phyloP scores from a whole-genome alignment of 2,797 vertebrate species.

The Apogon talboti region DNA sequence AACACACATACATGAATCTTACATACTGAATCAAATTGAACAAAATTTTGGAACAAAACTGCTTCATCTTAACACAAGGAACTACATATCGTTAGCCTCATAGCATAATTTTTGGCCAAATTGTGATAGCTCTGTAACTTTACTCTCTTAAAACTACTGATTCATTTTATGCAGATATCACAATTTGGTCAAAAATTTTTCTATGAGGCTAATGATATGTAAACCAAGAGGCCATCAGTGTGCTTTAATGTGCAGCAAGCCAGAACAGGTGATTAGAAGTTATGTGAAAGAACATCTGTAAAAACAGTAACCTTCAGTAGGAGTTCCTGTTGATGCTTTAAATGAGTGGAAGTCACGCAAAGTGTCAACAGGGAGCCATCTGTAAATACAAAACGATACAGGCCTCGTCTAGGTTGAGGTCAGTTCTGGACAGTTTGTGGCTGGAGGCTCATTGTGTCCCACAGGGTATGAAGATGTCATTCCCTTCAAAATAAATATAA shows the following conservation, averaged over 20 bases:
- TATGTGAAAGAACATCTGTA: neutral
- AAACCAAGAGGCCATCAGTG: neutral
- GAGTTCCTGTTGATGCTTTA: conserved; percentile 28
- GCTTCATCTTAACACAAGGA: neutral
- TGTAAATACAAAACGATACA: conserved; percentile 13
- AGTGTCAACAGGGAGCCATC: conserved; percentile 17
- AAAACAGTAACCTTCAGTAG: neutral
- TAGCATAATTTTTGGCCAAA: too few species aligned
- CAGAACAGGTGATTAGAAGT: too few species aligned
- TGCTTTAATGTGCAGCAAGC: neutral
- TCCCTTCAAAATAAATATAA: conserved; percentile 3
- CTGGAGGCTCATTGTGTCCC: conserved; percentile 26
- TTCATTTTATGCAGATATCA: too few species aligned
- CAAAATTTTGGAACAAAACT: too few species aligned
- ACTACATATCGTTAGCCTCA: neutral
- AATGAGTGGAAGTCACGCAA: neutral
- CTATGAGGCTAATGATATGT: neutral
- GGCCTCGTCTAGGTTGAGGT: conserved; percentile 26
- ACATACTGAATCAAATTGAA: too few species aligned
- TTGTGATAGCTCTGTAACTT: too few species aligned
- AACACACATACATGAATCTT: too few species aligned
- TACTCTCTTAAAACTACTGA: too few species aligned
- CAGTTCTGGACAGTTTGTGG: conserved; percentile 16
- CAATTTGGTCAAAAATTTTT: too few species aligned
- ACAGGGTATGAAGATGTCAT: conserved; percentile 23